Conservation (phyloP, 2,113 vertebrate genomes). For the Accipiter cooperii region DNA sequence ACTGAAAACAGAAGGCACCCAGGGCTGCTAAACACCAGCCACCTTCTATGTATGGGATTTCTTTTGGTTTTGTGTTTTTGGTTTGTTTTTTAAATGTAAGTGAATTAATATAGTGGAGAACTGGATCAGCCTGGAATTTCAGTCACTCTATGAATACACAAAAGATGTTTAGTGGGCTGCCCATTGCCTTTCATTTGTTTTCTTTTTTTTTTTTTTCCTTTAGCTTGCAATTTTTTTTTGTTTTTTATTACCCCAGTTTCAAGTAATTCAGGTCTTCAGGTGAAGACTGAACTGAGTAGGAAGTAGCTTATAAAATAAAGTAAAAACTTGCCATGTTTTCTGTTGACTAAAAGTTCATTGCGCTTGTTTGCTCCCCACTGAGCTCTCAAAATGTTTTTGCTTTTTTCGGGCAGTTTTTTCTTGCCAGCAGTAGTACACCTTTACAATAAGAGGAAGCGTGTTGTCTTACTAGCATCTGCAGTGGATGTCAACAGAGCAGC, state of each 20-base stretch:
- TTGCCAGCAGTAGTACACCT: neutral
- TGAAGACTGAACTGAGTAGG: neutral
- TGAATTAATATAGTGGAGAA: neutral
- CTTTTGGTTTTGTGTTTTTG: neutral
- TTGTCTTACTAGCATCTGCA: neutral
- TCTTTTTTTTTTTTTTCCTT: neutral
- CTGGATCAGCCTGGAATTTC: neutral
- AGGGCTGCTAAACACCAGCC: neutral
- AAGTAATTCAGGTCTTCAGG: neutral
- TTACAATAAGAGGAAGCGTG: neutral
- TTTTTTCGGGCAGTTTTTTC: neutral
- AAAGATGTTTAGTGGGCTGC: neutral
- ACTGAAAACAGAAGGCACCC: neutral
- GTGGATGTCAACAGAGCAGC: neutral
- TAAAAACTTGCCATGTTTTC: neutral
- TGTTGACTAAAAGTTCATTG: neutral
- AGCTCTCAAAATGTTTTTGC: neutral
- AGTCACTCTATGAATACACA: neutral
- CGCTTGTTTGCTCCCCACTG: neutral
- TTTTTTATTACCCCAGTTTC: neutral
- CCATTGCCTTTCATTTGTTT: neutral
- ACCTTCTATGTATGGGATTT: neutral
- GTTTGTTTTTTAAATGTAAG: neutral
- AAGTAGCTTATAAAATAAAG: neutral
- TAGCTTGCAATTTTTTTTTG: neutral